These are phyloP conservation scores for Neomonachus schauinslandi DNA, from an alignment of 2,113 vertebrate genomes.

Conservation along the genomic window DNA sequence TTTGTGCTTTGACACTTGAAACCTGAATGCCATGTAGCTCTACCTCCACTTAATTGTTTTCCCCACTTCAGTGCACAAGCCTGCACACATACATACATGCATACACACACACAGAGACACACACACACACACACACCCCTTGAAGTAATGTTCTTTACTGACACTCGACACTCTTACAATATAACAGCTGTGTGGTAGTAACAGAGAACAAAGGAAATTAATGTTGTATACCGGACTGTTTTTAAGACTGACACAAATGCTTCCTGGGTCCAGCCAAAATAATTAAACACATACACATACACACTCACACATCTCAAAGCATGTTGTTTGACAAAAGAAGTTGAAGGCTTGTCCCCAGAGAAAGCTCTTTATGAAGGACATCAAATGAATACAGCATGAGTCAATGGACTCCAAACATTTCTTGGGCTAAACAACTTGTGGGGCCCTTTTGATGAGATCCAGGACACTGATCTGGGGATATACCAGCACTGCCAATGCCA, in stretches of 20 bases:
- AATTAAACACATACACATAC: constrained; percentile 23
- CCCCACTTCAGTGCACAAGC: neutral
- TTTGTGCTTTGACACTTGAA: neutral
- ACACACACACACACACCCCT: neutral
- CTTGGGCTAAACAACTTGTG: neutral
- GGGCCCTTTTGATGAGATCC: neutral
- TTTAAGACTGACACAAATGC: constrained; percentile 31
- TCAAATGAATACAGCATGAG: neutral
- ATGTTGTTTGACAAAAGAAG: constrained; percentile 29
- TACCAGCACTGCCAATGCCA: neutral
- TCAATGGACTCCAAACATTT: neutral
- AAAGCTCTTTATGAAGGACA: neutral
- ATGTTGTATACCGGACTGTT: neutral
- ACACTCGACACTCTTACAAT: constrained; percentile 33
- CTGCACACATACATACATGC: fast-evolving
- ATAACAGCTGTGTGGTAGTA: constrained; percentile 38
- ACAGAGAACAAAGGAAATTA: neutral
- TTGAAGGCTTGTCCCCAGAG: neutral
- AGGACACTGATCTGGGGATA: neutral
- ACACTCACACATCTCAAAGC: neutral
- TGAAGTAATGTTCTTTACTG: neutral
- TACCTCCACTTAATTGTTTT: neutral
- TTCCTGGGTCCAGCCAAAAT: constrained; percentile 48
- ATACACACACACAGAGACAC: neutral
- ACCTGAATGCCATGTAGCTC: neutral